Base-by-base conservation (phyloP, 1,140 invertebrate species). In the Mercenaria mercenaria region DNA sequence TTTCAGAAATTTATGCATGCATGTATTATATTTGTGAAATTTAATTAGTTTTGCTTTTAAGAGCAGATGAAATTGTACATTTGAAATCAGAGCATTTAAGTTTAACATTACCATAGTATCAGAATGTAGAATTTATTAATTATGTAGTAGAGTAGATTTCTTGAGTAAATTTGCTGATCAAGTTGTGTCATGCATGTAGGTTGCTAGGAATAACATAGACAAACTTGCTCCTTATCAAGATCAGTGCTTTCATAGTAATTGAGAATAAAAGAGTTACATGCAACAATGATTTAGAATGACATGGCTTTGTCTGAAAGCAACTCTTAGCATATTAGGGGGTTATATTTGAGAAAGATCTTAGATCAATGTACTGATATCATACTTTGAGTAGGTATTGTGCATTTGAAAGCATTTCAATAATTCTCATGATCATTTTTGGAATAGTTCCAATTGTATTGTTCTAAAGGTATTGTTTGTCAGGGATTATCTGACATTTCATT, bases 371-470 rank as follows among this genome's bases (percentile, higher is more conserved):
- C 61, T 79, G 72, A 85, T 85, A 85, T 56, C 37, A 34, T 85
- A 85, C 82, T 34, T 52, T 59, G 67, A 56, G 56, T 59, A 32
- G 67, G 64, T 56, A 85, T 85, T 69, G 61, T 74, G 82, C 82
- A 85, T 72, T 85, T 52, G 82, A 85, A 85, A 82, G 64, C 72
- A 64, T 79, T 41, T 76, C 47, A 67, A 72, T 67, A 37, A 72
- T 80, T 64, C 77, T 69, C 86, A 81, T 80, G 76, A 67, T 47
- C 74, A 87, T 88, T 80, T 64, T 88, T 88, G 86, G 72, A 88
- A 88, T 88, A 80, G 13, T 88, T 88, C 86, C 86, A 88, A 81
- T 69, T 69, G 20, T 64, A 80, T 88, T 79, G 72, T 87, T 84
- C 23, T 82, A n/a, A 32, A 50, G 10, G 43, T 79, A 79, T 79